Evolutionary conservation across 2,113 vertebrate species (phyloP), one percentile per base, ranked within the genome.

Genomic region (Ailuropoda melanoleuca): DNA sequence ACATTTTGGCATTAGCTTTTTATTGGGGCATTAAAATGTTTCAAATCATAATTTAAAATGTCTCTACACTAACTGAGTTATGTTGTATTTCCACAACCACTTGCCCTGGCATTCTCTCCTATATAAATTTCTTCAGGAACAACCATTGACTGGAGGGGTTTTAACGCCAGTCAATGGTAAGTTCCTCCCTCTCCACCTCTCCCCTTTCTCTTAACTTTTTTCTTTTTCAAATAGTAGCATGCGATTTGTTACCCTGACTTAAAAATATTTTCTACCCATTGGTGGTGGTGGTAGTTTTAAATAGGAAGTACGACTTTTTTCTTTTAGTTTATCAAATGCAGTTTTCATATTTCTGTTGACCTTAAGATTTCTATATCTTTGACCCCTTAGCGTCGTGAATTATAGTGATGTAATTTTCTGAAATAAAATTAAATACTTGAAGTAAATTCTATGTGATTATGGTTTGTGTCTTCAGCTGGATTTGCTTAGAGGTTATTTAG

Each of bases 351-450:
- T 95, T 56, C 31, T 56, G 17, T 64, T 77, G 18, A 43, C 18
- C 39, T 60, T 83, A 84, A 50, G 37, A 1, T 19, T 82, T 83
- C 80, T 88, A 37, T 37, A 83, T 53, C 26, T 77, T 88, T 83
- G n/a, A 81, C 17, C 46, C 46, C 77, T 13, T 21, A 78, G 39
- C 9, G 21, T 62, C 18, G 13, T 70, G n/a, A 70, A 60, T 93
- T 46, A 66, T 6, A 74, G 1, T 29, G 48, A 39, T 50, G 14
- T 4, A 53, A 77, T 58, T 77, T 75, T 77, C 4, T 37, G 56
- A 53, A 95, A 92, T 53, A 75, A 82, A 94, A 50, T 75, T 82
- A 70, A 87, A 92, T 9, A 68, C 12, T 90, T 78, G 10, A 88
- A 70, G 60, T 62, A 68, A 68, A 78, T 95, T 88, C 6, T 92